Base-by-base conservation (phyloP, 1,140 invertebrate genomes). In the Caenorhabditis latens region DNA sequence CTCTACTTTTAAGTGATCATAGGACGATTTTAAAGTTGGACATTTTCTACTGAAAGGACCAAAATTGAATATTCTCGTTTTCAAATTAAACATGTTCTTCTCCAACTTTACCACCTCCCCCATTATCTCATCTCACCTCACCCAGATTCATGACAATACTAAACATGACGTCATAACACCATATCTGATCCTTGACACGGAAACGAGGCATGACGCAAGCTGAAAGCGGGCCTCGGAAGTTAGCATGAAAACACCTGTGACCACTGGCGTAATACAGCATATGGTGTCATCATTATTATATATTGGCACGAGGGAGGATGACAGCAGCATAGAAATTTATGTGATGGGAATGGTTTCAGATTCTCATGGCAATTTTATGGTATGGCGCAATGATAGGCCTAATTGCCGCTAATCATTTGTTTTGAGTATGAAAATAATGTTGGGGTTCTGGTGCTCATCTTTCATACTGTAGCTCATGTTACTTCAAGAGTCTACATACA, bases 201-300 rank as follows among this genome's bases (percentile, higher is more conserved):
- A 79, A 79, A 79, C 71, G 71, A 24, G n/a, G 46, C 42, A 79
- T 79, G 43, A 79, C 71, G 71, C 71, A 79, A 79, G 71, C 61
- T 63, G 61, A 63, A 63, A 63, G 9, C 61, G 32, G 32, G 32
- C 32, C 32, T 32, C 7, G 71, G 46, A 79, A 79, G 71, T 79
- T 79, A 24, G 5, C 40, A n/a, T 14, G 13, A 79, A 79, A 11
- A 79, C 71, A 79, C 21, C 71, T 79, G 71, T 79, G 71, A 79
- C 71, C 71, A 79, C 24, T 11, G n/a, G 46, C 7, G 46, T 3
- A 50, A 21, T 32, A 43, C 19, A 42, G n/a, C 71, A 79, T 79
- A 79, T 79, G 71, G 71, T 50, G 4, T 43, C 21, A 79, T 50
- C 13, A 50, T 32, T 32, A 32, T 32, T 32, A 32, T 32, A 32